These are phyloP conservation scores for Sus scrofa DNA, from an alignment of 2,113 vertebrate genomes.

Conservation along the genomic window T2T-Sscrofa CM000812.6:176805001-176805500, in stretches of 20 bases:
- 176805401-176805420: neutral
- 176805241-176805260: constrained; percentile 7
- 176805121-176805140: constrained; percentile 91
- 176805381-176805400: neutral
- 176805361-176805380: rapidly evolving
- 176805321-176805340: neutral
- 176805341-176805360: neutral
- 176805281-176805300: neutral
- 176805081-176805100: constrained; percentile 94
- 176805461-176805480: neutral
- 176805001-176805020: constrained; percentile 96
- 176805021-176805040: constrained; percentile 98
- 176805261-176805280: constrained; percentile 46
- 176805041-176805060: constrained; percentile 95
- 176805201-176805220: constrained; percentile 85
- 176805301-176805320: constrained; percentile 31
- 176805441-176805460: neutral
- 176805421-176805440: neutral
- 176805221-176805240: constrained; percentile 77
- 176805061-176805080: constrained; percentile 99
- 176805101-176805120: constrained; percentile 93
- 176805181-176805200: constrained; percentile 87
- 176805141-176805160: constrained; percentile 90
- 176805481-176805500: neutral
- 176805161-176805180: constrained; percentile 90